Conservation (phyloP, 92 coral and sea anemone species). For the Actinernus sp. region DNA sequence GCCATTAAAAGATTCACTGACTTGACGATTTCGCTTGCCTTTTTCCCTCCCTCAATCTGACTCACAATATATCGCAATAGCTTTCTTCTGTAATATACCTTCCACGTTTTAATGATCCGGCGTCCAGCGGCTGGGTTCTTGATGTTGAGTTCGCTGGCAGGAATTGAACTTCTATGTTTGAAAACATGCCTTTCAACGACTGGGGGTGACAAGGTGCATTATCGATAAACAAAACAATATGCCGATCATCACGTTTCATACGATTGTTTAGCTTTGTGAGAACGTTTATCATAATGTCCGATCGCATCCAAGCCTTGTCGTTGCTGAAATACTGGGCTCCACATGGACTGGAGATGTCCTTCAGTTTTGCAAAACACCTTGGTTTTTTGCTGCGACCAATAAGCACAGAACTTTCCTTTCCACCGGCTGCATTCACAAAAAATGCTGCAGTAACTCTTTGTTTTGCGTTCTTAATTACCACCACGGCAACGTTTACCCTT, state of each 20-base stretch:
- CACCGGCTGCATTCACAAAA: conserved; percentile 20
- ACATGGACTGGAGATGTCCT: conserved; percentile 12
- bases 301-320: conserved; percentile 49
- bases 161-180: conserved; percentile 28
- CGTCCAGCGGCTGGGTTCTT: conserved; percentile 33
- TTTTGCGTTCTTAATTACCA: conserved; percentile 54
- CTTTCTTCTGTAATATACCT: conserved; percentile 28
- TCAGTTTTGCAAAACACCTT: conserved; percentile 19
- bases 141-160: conserved; percentile 33
- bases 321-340: conserved; percentile 24
- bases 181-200: conserved; percentile 19
- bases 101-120: conserved; percentile 47
- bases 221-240: conserved; percentile 29
- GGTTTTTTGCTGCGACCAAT: conserved; percentile 46
- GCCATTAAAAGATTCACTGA: conserved; percentile 34
- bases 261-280: conserved; percentile 18
- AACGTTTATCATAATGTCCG: conserved; percentile 35
- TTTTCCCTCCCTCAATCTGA: neutral
- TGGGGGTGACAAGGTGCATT: conserved; percentile 34
- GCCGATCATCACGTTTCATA: conserved; percentile 22
- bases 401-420: conserved; percentile 33
- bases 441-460: conserved; percentile 41
- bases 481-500: conserved; percentile 38
- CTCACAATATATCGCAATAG: conserved; percentile 29
- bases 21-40: conserved; percentile 17